Evolutionary conservation across 2,888 invertebrate species (phyloP), one percentile per base, ranked within the genome.

Genomic region (Drosophila birchii): DNA sequence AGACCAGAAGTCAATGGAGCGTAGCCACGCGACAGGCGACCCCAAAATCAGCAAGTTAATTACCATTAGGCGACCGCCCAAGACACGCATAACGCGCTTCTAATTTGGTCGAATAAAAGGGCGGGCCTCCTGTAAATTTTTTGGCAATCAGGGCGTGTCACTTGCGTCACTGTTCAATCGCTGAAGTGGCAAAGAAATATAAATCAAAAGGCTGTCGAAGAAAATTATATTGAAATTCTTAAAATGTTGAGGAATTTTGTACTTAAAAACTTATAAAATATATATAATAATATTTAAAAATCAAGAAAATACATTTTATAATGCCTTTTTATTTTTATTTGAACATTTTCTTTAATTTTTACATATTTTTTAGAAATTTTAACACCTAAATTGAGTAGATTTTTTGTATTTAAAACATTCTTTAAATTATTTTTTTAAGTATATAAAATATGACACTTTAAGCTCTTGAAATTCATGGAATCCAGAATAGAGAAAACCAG

Each of bases 1-100:
- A 58, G 54, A 54, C 61, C 45, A 20, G 61, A 60, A 73, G 51
- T 49, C 84, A 84, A 84, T 84, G 81, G 61, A 80, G 84, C 60
- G 88, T 75, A 66, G 72, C 84, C 88, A 84, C 79, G 88, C 84
- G 84, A 86, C 78, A 70, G 77, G 73, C 59, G 58, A 62, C 43
- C 83, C 57, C 77, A 77, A 80, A 69, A 64, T 75, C 69, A 70
- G 57, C 75, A 78, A 86, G 68, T 76, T 80, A 86, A 88, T 84
- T 86, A 78, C 63, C 62, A 80, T 78, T 68, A 67, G 18, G n/a
- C 34, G 38, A 53, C 45, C 56, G 56, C 45, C 53, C 43, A 32
- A 54, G 63, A 71, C 81, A 81, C 58, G 87, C 78, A 20, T 75
- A 81, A 81, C 79, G 87, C 87, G 85, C 75, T 70, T 55, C 63